phyloP scores from a whole-genome alignment of 2,113 vertebrate species.

The Oncorhynchus nerka region DNA sequence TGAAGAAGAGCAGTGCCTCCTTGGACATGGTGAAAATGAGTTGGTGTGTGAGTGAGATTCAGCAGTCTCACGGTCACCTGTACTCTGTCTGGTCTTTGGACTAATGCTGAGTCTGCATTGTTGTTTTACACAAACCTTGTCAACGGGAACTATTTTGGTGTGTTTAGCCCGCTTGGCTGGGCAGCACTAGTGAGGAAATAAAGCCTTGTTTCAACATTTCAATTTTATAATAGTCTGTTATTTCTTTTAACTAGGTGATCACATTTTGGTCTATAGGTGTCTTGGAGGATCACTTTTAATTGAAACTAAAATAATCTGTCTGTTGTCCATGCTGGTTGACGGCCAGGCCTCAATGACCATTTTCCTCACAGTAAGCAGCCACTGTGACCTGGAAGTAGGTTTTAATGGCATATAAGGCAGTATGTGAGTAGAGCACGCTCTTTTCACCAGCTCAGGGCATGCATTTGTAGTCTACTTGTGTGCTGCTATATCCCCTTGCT shows the following conservation, averaged over 20 bases:
- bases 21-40: too few relatives aligned
- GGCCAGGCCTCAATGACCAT: neutral
- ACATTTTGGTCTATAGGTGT: neutral
- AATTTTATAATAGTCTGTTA: slow-evolving; percentile 23
- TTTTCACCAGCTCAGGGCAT: too few relatives aligned
- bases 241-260: slow-evolving; percentile 22
- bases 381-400: slow-evolving; percentile 17
- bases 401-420: neutral
- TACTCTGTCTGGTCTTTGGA: slow-evolving; percentile 60
- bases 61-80: neutral
- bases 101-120: slow-evolving; percentile 69
- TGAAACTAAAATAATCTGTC: neutral
- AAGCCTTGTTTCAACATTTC: slow-evolving; percentile 44
- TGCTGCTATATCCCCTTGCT: too few relatives aligned
- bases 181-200: slow-evolving; percentile 39
- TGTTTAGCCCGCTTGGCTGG: slow-evolving; percentile 45
- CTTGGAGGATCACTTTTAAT: neutral
- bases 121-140: slow-evolving; percentile 71
- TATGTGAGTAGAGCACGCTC: too few relatives aligned
- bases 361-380: slow-evolving; percentile 9
- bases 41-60: too few relatives aligned
- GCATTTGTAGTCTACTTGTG: too few relatives aligned
- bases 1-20: too few relatives aligned
- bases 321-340: slow-evolving; percentile 2
- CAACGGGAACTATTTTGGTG: slow-evolving; percentile 68